A percentile compares a stretch with the other conserved stretches of the same genome.
Conservation (phyloP, 2,113 vertebrate species). For the Xiphias gladius region DNA sequence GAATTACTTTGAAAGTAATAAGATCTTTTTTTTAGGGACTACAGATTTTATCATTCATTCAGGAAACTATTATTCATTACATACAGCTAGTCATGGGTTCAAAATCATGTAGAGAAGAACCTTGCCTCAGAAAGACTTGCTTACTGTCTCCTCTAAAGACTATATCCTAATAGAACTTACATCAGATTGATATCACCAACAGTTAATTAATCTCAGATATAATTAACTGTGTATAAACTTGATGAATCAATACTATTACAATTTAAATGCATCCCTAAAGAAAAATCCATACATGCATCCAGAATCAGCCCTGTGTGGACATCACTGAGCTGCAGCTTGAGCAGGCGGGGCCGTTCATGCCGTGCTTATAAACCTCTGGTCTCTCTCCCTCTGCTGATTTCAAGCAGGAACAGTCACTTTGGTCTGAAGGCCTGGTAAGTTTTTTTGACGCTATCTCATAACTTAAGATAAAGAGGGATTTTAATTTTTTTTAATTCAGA, state of each 20-base stretch:
- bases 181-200: neutral
- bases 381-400: conserved; percentile 49
- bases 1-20: neutral
- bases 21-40: neutral
- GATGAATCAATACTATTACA: neutral
- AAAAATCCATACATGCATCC: neutral
- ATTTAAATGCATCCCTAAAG: neutral
- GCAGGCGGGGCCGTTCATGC: conserved; percentile 70
- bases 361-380: conserved; percentile 66
- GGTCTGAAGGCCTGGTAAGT: conserved; percentile 72
- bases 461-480: neutral
- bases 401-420: conserved; percentile 46
- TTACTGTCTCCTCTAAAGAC: neutral
- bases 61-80: neutral
- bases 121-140: neutral
- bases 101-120: neutral
- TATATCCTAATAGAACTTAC: neutral
- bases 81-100: neutral
- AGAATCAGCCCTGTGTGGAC: conserved; percentile 1
- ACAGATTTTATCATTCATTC: neutral
- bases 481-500: neutral
- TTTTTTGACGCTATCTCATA: conserved; percentile 14
- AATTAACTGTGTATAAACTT: neutral
- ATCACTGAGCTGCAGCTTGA: conserved; percentile 31
- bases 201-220: neutral